Base-by-base conservation (phyloP, 2,113 vertebrate species). In the Pithys albifrons region DNA sequence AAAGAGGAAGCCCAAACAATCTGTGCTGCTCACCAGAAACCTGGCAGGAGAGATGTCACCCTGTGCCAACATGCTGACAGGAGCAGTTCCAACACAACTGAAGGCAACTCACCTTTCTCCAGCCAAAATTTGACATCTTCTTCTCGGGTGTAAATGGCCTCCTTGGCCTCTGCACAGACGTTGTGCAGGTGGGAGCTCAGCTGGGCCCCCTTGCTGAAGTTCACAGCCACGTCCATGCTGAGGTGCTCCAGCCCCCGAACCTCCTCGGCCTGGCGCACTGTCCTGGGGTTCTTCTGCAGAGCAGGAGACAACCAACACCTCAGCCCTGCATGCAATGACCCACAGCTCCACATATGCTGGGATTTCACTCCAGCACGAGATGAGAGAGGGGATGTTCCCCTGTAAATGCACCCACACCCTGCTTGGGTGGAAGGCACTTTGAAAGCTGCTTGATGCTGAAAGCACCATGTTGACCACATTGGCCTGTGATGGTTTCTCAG, bases 121-220 rank as follows among this genome's bases (percentile, higher is more conserved):
- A 99, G 97, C 99, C 99, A 99, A 97, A 99, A 98, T 86, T 95
- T 98, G 92, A 98, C 98, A 19, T 99, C 99, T 12, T 98, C 98
- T 94, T 99, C 98, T 3, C 98, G 98, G 27, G 99, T 98, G 94
- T 99, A 99, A 78, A 99, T 98, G 48, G 99, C 98, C 45, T 99
- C 99, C 3, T 46, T 94, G n/a, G 99, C 99, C 94, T 99, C 99
- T 0, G 99, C 98, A 31, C 99, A 99, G 89, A 99, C 98, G 19
- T 99, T 99, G 97, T 98, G 98, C 88, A 99, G 97, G 91, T 99
- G 99, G 61, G 98, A 95, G 94, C 99, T 99, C 82, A 99, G 98
- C 88, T 99, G 98, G 52, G 94, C 98, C 12, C 98, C 99, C 91
- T 97, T 98, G 95, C 98, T 99, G 87, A 99, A 98, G 95, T 99